phyloP scores from a whole-genome alignment of 2,797 vertebrate genomes.

The Mus minutoides region DNA sequence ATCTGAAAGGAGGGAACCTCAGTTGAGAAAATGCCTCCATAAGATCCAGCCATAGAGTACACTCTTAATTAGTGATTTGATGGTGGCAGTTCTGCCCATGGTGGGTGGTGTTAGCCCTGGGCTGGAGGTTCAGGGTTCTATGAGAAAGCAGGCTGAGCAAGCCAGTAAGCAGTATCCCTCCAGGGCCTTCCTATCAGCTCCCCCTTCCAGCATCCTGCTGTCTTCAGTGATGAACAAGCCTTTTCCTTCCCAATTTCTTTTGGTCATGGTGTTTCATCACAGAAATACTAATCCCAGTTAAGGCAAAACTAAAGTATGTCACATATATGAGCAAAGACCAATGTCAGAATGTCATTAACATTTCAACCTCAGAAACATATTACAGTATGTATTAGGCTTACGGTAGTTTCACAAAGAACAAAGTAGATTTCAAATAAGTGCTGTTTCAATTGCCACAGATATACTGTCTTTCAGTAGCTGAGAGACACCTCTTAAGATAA shows the following conservation, averaged over 20 bases:
- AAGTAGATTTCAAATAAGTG: constrained; percentile 42
- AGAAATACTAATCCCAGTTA: neutral
- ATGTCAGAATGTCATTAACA: neutral
- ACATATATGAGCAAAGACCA: neutral
- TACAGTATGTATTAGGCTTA: constrained; percentile 1
- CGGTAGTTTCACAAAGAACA: constrained; percentile 1
- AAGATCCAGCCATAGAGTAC: neutral
- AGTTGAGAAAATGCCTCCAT: neutral
- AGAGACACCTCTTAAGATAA: neutral
- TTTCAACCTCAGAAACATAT: neutral
- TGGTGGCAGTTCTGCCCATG: no score
- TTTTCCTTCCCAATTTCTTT: neutral
- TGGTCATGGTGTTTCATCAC: neutral
- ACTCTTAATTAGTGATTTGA: neutral
- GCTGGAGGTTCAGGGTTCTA: neutral
- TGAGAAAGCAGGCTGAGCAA: neutral
- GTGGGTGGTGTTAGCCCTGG: neutral
- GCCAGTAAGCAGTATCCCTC: neutral
- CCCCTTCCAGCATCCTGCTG: neutral
- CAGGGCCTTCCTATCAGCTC: neutral
- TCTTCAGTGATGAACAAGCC: neutral
- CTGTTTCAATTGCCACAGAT: neutral
- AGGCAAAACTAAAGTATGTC: neutral
- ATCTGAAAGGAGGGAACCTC: neutral
- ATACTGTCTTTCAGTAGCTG: neutral